Percentiles rank a stretch among this genome's conserved stretches.
Conservation (phyloP, 1,140 invertebrate species). For the Euschistus heros region DNA sequence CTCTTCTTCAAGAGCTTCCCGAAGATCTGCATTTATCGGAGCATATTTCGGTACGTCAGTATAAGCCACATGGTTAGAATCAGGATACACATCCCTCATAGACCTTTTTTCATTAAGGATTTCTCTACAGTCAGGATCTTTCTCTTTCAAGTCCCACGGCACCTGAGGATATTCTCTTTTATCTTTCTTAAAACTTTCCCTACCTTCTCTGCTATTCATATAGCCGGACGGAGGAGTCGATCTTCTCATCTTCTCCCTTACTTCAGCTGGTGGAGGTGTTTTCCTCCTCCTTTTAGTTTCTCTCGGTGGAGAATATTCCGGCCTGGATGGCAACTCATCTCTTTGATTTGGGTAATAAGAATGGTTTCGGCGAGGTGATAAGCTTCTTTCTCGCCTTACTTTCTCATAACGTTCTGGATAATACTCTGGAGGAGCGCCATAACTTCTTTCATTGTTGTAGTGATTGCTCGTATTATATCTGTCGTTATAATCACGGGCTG, state of each 20-base stretch:
- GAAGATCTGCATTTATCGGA: not conserved
- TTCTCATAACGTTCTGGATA: not conserved
- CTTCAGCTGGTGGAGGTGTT: not conserved
- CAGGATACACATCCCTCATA: constrained; percentile 3
- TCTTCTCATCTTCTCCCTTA: not conserved
- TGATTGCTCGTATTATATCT: not conserved
- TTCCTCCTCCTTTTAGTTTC: not conserved
- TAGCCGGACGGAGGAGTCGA: not conserved
- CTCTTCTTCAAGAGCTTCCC: constrained; percentile 5
- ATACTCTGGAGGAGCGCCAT: not conserved
- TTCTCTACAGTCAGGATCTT: not conserved
- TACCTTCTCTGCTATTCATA: not conserved
- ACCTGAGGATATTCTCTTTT: not conserved
- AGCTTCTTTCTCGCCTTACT: not conserved
- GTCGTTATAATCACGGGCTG: not conserved
- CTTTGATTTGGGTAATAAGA: not conserved
- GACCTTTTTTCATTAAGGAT: constrained; percentile 1
- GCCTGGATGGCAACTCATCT: not conserved
- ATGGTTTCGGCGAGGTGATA: not conserved
- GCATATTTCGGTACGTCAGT: not conserved
- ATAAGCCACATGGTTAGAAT: not conserved
- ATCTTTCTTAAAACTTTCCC: not conserved
- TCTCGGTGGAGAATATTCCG: not conserved
- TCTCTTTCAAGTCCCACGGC: not conserved
- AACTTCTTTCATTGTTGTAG: not conserved